Evolutionary conservation across 2,888 invertebrate genomes (phyloP).

Genomic region (Ceriagrion tenellum): DNA sequence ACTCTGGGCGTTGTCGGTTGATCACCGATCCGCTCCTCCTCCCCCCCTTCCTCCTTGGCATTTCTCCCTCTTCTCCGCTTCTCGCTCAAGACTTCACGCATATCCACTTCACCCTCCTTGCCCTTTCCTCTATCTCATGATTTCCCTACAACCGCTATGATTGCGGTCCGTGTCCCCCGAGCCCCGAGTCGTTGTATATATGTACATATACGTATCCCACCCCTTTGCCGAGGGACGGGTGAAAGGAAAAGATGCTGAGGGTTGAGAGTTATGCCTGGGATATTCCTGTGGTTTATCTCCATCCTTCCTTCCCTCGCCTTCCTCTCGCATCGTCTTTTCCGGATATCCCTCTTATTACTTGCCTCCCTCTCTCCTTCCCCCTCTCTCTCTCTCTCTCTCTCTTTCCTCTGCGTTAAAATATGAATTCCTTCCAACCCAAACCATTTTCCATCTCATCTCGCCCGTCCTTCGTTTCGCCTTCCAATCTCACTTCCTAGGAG

Average conservation of each 20-base stretch:
- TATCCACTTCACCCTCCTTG: background rate
- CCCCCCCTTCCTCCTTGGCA: background rate
- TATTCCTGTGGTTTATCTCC: conserved; percentile 34
- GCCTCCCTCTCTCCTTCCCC: background rate
- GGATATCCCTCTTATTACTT: background rate
- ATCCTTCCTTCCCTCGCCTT: background rate
- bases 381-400: background rate
- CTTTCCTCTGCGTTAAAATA: background rate
- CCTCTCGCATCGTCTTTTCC: background rate
- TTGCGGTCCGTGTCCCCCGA: conserved; percentile 33
- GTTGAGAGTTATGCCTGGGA: conserved; percentile 62
- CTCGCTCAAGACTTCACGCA: background rate
- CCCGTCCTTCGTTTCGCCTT: background rate
- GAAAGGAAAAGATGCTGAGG: conserved; percentile 51
- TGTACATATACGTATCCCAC: background rate
- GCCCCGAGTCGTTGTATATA: conserved; percentile 28
- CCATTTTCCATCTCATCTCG: background rate
- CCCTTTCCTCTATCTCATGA: background rate
- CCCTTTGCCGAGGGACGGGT: conserved; percentile 28
- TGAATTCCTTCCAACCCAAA: conserved; percentile 2
- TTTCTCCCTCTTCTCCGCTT: background rate
- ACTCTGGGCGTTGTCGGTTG: background rate
- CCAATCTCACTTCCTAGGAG: background rate
- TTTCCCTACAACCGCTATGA: conserved; percentile 46
- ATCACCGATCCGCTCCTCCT: background rate